Evolutionary conservation across 2,113 vertebrate species (phyloP).

Genomic region (Acanthochromis polyacanthus): DNA sequence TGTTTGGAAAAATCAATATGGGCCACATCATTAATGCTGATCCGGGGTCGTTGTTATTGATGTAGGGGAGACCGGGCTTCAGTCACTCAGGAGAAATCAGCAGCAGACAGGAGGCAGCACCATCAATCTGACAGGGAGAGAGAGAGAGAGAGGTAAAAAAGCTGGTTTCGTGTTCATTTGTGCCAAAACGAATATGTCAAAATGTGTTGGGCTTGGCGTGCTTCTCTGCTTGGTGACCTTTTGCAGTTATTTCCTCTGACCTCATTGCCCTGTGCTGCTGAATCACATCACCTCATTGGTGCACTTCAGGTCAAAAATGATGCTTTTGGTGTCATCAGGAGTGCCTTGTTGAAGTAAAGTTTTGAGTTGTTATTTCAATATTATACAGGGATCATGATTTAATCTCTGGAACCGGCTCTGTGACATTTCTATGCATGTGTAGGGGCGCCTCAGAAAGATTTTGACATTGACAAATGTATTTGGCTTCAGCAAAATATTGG

Average conservation of each 20-base stretch:
- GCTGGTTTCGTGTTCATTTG: slow-evolving; percentile 5
- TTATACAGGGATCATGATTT: neutral
- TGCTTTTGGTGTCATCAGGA: no score
- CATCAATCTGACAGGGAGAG: neutral
- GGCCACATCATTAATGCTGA: slow-evolving; percentile 63
- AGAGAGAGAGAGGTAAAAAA: neutral
- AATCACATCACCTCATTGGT: no score
- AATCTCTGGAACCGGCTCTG: neutral
- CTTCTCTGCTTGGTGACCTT: neutral
- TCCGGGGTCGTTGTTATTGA: slow-evolving; percentile 28
- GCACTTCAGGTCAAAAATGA: no score
- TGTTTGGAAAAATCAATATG: slow-evolving; percentile 67
- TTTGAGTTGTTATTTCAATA: neutral
- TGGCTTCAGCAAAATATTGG: neutral
- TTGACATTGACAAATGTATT: neutral
- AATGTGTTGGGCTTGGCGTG: neutral
- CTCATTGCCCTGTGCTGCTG: neutral
- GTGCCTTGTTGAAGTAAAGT: no score
- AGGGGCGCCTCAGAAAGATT: neutral
- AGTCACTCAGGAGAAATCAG: slow-evolving; percentile 42
- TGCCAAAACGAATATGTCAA: neutral
- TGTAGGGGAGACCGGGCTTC: slow-evolving; percentile 15
- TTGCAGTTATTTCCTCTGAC: neutral
- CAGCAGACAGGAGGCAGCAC: slow-evolving; percentile 12
- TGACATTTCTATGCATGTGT: neutral